Conservation (phyloP, 1,140 invertebrate species). For the Subanguina moxae region DNA sequence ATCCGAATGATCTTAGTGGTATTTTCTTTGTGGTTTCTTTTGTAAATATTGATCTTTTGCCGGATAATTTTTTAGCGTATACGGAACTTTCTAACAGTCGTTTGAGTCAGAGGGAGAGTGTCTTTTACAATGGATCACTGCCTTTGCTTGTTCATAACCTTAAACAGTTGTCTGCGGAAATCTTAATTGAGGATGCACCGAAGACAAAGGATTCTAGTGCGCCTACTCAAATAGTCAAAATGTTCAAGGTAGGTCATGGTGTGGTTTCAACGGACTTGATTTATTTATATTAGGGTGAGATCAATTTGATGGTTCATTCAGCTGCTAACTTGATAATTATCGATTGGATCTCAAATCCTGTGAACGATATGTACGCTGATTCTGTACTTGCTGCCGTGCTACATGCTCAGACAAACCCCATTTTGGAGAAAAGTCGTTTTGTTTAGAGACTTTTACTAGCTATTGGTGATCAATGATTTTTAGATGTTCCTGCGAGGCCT, state of each 20-base stretch:
- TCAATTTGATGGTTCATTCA: neutral
- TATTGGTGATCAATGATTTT: neutral
- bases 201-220: constrained; percentile 18
- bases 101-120: constrained; percentile 81
- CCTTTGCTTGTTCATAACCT: constrained; percentile 77
- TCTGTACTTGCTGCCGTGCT: constrained; percentile 73
- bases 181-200: constrained; percentile 60
- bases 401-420: constrained; percentile 52
- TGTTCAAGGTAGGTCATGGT: constrained; percentile 70
- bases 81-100: constrained; percentile 89
- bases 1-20: constrained; percentile 73
- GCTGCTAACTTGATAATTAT: constrained; percentile 47
- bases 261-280: constrained; percentile 37
- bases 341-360: constrained; percentile 85
- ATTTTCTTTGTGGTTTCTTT: constrained; percentile 6
- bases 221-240: constrained; percentile 60
- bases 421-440: constrained; percentile 49
- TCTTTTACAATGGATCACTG: constrained; percentile 77
- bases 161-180: constrained; percentile 74
- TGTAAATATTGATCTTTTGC: too few species aligned
- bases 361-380: constrained; percentile 89
- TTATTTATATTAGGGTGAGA: constrained; percentile 7
- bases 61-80: constrained; percentile 78
- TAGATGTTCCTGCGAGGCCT: neutral
- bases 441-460: constrained; percentile 5